These are phyloP conservation scores for Cephalotes varians DNA, from an alignment of 2,888 invertebrate species.

Conservation along the genomic window DNA sequence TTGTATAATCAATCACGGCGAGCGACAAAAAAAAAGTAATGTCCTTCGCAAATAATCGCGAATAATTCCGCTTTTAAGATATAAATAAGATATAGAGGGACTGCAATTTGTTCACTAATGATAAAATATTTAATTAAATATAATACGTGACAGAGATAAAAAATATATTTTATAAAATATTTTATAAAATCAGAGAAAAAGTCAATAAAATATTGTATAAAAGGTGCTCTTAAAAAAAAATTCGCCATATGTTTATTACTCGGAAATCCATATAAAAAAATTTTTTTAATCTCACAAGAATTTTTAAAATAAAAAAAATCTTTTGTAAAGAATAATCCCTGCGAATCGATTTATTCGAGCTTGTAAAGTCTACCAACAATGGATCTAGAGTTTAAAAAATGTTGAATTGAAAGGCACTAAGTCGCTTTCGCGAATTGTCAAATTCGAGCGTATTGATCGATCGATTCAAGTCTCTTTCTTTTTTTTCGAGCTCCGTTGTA, in stretches of 20 bases:
- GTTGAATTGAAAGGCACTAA: constrained; percentile 28
- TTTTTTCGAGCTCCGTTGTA: constrained; percentile 53
- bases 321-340: not conserved
- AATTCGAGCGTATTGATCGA: constrained; percentile 38
- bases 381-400: constrained; percentile 39
- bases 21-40: not conserved
- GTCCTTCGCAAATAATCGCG: not conserved
- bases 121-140: not conserved
- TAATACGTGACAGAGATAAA: not conserved
- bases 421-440: constrained; percentile 31
- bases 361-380: not conserved
- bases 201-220: not conserved
- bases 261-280: not conserved
- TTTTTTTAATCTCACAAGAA: not conserved
- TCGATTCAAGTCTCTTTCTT: constrained; percentile 15
- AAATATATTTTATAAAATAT: not conserved
- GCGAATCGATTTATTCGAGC: not conserved
- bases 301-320: not conserved
- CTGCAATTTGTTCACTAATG: not conserved
- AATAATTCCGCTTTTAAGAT: not conserved
- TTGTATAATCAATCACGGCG: not conserved
- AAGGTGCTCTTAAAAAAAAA: not conserved
- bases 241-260: not conserved
- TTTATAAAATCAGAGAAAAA: no score
- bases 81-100: not conserved